Base-by-base conservation (phyloP, 2,113 vertebrate species). In the Pterocles gutturalis region DNA sequence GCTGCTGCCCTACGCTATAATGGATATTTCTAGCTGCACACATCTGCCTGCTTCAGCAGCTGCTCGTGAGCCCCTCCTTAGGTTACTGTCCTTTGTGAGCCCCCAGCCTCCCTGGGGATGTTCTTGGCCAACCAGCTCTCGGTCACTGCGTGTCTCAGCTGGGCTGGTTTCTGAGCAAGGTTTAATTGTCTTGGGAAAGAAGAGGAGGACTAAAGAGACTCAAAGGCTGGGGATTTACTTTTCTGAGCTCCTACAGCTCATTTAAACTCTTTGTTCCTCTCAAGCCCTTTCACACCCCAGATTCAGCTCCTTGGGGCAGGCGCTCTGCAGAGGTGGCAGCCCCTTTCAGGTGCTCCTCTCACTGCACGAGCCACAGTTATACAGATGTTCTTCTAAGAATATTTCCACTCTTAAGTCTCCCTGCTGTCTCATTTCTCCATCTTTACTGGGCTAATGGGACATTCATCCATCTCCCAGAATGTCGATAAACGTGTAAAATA, bases 401-500 rank as follows among this genome's bases (percentile, higher is more conserved):
- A 57, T 84, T 90, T 90, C 46, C 4, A 2, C 34, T 81, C 15
- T 31, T 53, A 84, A 43, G 21, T 82, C n/a, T 89, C 78, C 76
- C 79, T 2, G 3, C 41, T 79, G 87, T 10, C 66, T 86, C 46
- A n/a, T 95, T 95, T 93, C 34, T 25, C 31, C 34, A 70, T 85
- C 70, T 90, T 95, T 95, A 85, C 43, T 70, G 79, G 61, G 55
- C 46, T 89, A 92, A 60, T 61, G 65, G 67, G 80, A 87, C 69
- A 21, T 87, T 92, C 89, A 71, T 67, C 60, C 31, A 67, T 78
- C 69, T 94, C 72, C 77, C 83, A 87, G 61, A 70, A 87, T 75
- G 53, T 82, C 83, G 82, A 76, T 91, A 90, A 92, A 91, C 28
- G 89, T 58, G 33, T 67, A 82, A 89, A 96, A 89, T 89, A 82